Base-by-base conservation (phyloP, 2,888 invertebrate species). In the Cerastis leucographa region DNA sequence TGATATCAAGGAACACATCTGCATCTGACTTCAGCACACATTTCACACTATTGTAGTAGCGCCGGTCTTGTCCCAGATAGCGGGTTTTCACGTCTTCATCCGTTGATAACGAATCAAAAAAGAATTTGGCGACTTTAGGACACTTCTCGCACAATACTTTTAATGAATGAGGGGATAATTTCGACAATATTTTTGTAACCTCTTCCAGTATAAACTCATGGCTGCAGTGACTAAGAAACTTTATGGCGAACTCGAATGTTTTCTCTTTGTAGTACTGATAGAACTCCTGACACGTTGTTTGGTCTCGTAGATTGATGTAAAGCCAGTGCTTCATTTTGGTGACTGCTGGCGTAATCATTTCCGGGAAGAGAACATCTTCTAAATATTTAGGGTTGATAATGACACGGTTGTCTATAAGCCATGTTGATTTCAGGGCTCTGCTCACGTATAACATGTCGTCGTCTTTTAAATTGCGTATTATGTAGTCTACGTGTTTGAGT, bases 391-490 rank as follows among this genome's bases (percentile, higher is more conserved):
- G 93, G 71, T 93, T 93, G 5, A 95, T 90, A 9, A 95, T 88
- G 12, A 92, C 78, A 29, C 76, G 72, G 72, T 92, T 49, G 25
- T 93, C 90, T 46, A 93, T 59, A 2, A 96, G 87, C 95, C 95
- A 95, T 25, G 76, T 84, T 46, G 91, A 87, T 85, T 94, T 94
- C 2, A 96, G 84, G 0, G 94, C 94, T 89, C 91, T 92, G 80
- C 92, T 93, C 0, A 95, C 95, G 74, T 91, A 94, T 1, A 96
- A 83, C 93, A 95, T 92, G 73, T 95, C 93, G 29, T 92, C 90
- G 42, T 93, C 90, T 89, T 93, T 94, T 44, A 95, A 85, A 69
- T 89, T 94, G 25, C 87, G 74, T 22, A 94, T 42, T 17, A 95
- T 92, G 73, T 90, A 95, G 25, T 93, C 89, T 0, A 93, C 86